Evolutionary conservation across 1,140 invertebrate genomes (phyloP), one percentile per base, ranked within the genome.

Genomic region (Aphidius ervi): DNA sequence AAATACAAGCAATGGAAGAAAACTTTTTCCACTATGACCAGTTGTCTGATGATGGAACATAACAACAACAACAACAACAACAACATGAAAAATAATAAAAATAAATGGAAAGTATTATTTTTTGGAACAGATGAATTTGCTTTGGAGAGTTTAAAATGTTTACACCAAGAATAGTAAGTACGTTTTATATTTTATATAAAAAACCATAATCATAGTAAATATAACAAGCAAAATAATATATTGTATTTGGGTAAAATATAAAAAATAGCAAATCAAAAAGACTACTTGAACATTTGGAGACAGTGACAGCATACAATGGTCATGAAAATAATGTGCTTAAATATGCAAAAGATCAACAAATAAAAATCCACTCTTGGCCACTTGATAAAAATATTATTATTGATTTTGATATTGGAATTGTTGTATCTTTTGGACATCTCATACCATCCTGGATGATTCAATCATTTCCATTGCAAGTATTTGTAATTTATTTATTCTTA

Each of bases 381-480:
- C 56, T 81, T 8, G 23, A 31, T 31, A 45, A 67, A 20, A 59
- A 68, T 4, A 45, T 64, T 1, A 43, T 64, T 31, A 55, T 70
- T 23, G 67, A 80, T 42, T 88, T 84, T 78, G 81, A 89, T 67
- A 71, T 90, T 53, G 88, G 88, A 37, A 68, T 89, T 50, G 85
- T 90, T 41, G 87, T 88, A 2, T 88, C 87, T 2, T 90, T 89
- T 81, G 88, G 88, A 0, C 82, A 87, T 74, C 70, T 90, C 56
- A 89, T 90, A 70, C 87, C 88, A 5, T 68, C 80, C 58, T 58
- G 73, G 10, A 75, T 89, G 4, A 89, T 90, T 40, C 73, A 84
- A 48, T 73, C 78, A 40, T 88, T 90, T 75, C 83, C 85, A 45
- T 65, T 85, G 83, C 87, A 80, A 82, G 81, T 78, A 60, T 57